A percentile compares a stretch with the other conserved stretches of the same genome.
Conservation (phyloP, 1,140 invertebrate genomes). For the Tetragnatha versicolor region DNA sequence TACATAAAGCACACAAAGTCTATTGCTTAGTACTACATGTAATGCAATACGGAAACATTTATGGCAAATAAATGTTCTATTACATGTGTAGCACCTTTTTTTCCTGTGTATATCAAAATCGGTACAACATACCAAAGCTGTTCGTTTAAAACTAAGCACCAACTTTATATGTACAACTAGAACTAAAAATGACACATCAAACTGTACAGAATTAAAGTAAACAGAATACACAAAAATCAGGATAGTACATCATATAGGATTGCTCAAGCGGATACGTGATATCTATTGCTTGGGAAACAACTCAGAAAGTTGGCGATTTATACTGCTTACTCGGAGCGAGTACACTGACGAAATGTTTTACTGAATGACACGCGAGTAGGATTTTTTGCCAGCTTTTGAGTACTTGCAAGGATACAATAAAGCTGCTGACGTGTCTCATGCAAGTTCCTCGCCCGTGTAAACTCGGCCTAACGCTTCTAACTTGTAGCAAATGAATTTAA, state of each 20-base stretch:
- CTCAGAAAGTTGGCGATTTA: too few species aligned
- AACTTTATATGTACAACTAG: slow-evolving; percentile 48
- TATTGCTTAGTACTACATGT: slow-evolving; percentile 15
- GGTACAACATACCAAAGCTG: slow-evolving; percentile 30
- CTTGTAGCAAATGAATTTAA: too few species aligned
- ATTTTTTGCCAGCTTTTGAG: too few species aligned
- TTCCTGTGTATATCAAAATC: slow-evolving; percentile 48
- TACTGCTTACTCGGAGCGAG: too few species aligned
- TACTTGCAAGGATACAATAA: too few species aligned
- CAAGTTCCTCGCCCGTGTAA: too few species aligned
- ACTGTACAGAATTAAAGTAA: slow-evolving; percentile 41
- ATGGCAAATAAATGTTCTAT: slow-evolving; percentile 22
- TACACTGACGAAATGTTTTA: too few species aligned
- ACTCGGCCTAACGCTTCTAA: too few species aligned
- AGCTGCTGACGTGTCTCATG: too few species aligned
- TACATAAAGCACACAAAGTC: background rate
- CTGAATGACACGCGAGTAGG: too few species aligned
- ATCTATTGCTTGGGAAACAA: too few species aligned
- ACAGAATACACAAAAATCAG: slow-evolving; percentile 3
- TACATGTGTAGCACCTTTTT: slow-evolving; percentile 45
- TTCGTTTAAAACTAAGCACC: slow-evolving; percentile 40
- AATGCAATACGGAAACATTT: slow-evolving; percentile 25
- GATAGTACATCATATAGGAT: slow-evolving; percentile 36
- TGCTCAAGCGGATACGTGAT: slow-evolving; percentile 46
- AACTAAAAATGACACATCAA: slow-evolving; percentile 29